phyloP scores from a whole-genome alignment of 1,140 invertebrate species.

The Drosophila mayri region DNA sequence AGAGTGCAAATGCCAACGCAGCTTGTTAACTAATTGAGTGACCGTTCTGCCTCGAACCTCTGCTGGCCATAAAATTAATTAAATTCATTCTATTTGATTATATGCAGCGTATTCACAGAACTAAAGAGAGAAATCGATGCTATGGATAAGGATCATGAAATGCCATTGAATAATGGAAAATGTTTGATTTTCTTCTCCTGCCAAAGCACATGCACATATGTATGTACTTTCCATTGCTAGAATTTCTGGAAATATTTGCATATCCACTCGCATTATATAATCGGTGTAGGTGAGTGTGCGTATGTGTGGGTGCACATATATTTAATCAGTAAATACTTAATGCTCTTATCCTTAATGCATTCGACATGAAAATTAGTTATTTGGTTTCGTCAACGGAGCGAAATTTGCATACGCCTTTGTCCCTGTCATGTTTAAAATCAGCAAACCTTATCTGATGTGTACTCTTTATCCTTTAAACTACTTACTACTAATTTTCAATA shows the following conservation, averaged over 20 bases:
- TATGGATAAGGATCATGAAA: constrained; percentile 29
- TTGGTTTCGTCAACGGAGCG: constrained; percentile 13
- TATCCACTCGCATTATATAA: constrained; percentile 13
- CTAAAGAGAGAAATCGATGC: constrained; percentile 11
- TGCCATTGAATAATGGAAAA: constrained; percentile 66
- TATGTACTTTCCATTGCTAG: constrained; percentile 37
- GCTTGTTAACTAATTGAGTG: constrained; percentile 77
- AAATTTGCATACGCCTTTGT: background rate
- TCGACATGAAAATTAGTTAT: constrained; percentile 49
- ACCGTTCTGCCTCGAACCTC: background rate
- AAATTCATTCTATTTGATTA: constrained; percentile 68
- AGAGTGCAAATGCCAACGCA: constrained; percentile 47
- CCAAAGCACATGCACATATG: constrained; percentile 36
- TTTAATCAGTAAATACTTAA: constrained; percentile 64
- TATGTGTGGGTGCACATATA: constrained; percentile 9
- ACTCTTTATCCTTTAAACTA: background rate
- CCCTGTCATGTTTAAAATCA: too few relatives aligned
- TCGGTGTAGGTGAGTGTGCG: background rate
- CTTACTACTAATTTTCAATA: too few relatives aligned
- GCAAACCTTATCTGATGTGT: background rate
- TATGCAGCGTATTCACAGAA: constrained; percentile 32
- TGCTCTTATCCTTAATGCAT: constrained; percentile 56
- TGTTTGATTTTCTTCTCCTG: constrained; percentile 52
- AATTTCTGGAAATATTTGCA: constrained; percentile 67
- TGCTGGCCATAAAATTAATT: constrained; percentile 68